Base-by-base conservation (phyloP, 2,113 vertebrate genomes). In the Rhabdornis inornatus region DNA sequence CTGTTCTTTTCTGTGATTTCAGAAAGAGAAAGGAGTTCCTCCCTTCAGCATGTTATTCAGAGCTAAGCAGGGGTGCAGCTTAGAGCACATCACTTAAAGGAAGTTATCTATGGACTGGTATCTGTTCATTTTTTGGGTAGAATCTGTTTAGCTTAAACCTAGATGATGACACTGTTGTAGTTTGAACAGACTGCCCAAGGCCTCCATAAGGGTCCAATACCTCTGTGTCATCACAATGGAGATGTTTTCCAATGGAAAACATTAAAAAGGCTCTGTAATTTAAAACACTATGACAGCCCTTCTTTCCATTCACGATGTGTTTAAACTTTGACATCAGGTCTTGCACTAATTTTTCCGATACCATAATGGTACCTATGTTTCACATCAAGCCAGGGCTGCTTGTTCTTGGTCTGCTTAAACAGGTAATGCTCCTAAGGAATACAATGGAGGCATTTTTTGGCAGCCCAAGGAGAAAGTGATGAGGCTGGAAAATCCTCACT, bases 271-370 rank as follows among this genome's bases (percentile, higher is more conserved):
- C 30, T 84, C 69, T 68, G 40, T n/a, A 61, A 78, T 33, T 85
- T 39, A 33, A 75, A 89, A 31, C 24, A 25, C 20, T 53, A 18
- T 74, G 68, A 81, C 84, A 81, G 37, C 11, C 27, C 60, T 78
- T 25, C 31, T 87, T 89, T 56, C 52, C 25, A 55, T 75, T 90
- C 0, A 0, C 5, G 1, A 52, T 35, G 16, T 55, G 9, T 70
- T 94, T 55, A 56, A 76, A 75, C 13, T 84, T 89, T 66, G 74
- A 45, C 57, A 65, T 81, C 39, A 63, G 20, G 6, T 59, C 56
- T 95, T 76, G 55, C 47, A 63, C 23, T 66, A 11, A 33, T 63
- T 92, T 90, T 93, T 70, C 35, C 47, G 16, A 4, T 78, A 81
- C 27, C 0, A 0, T 74, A 89, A 52, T 1, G 0, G 18, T 55